A percentile compares a stretch with the other conserved stretches of the same genome.
Conservation (phyloP, 1,140 invertebrate species). For the Drosophila murphyi region DNA sequence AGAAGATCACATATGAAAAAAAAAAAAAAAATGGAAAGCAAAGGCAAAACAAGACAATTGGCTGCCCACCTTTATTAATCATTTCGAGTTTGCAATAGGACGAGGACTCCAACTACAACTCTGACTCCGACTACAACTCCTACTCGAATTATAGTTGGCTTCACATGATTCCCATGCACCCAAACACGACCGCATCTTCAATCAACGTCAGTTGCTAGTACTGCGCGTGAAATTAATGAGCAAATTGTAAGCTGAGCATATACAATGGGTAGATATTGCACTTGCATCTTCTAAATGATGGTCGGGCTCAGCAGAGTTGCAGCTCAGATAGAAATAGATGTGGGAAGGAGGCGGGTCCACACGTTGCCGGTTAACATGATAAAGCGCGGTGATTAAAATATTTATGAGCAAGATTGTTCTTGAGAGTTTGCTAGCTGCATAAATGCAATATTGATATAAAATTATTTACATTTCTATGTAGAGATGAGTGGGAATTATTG, state of each 20-base stretch:
- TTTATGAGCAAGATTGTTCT: not conserved
- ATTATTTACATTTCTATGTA: no score
- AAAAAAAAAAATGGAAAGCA: constrained; percentile 35
- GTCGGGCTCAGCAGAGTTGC: constrained; percentile 64
- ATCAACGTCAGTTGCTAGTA: constrained; percentile 68
- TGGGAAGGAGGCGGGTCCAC: constrained; percentile 60
- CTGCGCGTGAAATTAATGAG: constrained; percentile 78
- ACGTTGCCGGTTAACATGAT: constrained; percentile 31
- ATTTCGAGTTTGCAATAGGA: constrained; percentile 27
- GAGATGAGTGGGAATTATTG: no score
- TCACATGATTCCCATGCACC: constrained; percentile 62
- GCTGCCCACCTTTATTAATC: constrained; percentile 61
- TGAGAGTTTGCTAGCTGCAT: no score
- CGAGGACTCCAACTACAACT: not conserved
- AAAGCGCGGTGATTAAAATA: not conserved
- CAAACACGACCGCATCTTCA: constrained; percentile 79
- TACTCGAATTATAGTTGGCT: not conserved
- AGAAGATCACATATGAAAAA: constrained; percentile 61
- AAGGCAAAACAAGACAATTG: constrained; percentile 23
- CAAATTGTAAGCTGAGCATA: constrained; percentile 69
- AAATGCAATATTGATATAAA: no score
- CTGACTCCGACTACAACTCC: no score
- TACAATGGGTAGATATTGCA: constrained; percentile 24
- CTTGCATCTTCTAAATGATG: constrained; percentile 43
- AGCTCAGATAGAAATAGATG: constrained; percentile 28